phyloP scores from a whole-genome alignment of 2,113 vertebrate genomes.

The Gadus macrocephalus region DNA sequence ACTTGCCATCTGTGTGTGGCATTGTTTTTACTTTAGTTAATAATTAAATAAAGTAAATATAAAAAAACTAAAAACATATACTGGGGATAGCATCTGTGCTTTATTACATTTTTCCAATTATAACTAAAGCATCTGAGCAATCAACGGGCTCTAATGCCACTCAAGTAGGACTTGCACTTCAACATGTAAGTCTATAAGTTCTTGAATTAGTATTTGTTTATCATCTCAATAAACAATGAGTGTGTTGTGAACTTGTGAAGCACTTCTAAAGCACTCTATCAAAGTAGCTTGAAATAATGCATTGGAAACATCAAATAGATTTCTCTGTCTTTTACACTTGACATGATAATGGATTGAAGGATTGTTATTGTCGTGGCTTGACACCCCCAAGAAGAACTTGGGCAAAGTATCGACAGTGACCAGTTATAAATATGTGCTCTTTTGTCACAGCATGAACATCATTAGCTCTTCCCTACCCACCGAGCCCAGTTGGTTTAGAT shows the following conservation, averaged over 20 bases:
- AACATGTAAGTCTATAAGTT: not conserved
- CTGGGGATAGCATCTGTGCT: too few species aligned
- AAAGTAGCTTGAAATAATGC: not conserved
- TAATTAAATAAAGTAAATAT: too few species aligned
- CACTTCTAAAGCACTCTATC: not conserved
- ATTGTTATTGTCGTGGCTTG: constrained; percentile 2
- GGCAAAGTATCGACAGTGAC: too few species aligned
- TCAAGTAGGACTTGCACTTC: not conserved
- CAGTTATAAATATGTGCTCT: too few species aligned
- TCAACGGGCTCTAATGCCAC: not conserved
- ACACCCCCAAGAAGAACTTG: not conserved
- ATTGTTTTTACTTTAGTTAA: too few species aligned
- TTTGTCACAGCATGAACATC: too few species aligned
- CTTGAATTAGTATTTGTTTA: not conserved
- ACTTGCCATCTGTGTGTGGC: too few species aligned
- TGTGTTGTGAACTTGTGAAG: not conserved
- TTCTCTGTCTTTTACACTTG: not conserved
- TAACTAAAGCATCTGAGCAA: not conserved
- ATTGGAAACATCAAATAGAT: not conserved
- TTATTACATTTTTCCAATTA: too few species aligned
- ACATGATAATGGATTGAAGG: constrained; percentile 28
- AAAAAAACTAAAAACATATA: too few species aligned
- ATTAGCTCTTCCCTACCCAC: too few species aligned
- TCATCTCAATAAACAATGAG: not conserved
- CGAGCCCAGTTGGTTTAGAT: too few species aligned